Conservation (phyloP, 2,888 invertebrate genomes). For the Rambutsinella grinnellia region DNA sequence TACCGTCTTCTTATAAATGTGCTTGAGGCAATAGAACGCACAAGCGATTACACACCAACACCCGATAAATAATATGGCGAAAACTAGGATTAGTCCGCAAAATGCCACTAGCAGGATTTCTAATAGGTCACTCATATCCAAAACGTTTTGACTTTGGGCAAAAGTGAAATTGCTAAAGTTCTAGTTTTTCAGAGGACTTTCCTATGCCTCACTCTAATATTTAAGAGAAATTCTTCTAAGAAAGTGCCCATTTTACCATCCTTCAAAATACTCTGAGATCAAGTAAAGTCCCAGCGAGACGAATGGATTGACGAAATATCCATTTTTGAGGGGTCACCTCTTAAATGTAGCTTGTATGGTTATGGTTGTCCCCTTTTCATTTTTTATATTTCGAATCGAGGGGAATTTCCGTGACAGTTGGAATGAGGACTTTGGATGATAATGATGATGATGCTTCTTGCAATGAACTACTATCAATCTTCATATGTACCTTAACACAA, state of each 20-base stretch:
- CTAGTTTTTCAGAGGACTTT: background rate
- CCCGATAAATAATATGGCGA: slow-evolving; percentile 45
- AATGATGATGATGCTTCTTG: slow-evolving; percentile 8
- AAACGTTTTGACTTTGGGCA: slow-evolving; percentile 1
- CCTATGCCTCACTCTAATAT: background rate
- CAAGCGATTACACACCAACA: slow-evolving; percentile 55
- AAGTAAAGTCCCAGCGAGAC: no score
- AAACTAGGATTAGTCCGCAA: slow-evolving; percentile 50
- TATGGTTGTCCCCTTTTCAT: slow-evolving; percentile 17
- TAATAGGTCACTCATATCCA: slow-evolving; percentile 45
- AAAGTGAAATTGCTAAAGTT: background rate
- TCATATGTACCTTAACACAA: background rate
- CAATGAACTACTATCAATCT: slow-evolving; percentile 6
- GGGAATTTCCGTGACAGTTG: slow-evolving; percentile 43
- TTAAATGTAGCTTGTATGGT: no score
- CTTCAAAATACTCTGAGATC: no score
- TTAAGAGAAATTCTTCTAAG: background rate
- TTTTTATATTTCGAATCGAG: background rate
- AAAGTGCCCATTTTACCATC: background rate
- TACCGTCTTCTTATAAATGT: slow-evolving; percentile 40
- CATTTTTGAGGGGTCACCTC: no score
- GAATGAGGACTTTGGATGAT: slow-evolving; percentile 20
- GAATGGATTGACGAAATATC: no score
- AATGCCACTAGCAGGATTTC: slow-evolving; percentile 50
- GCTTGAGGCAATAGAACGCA: slow-evolving; percentile 50